Percentiles rank a stretch among this genome's conserved stretches.
phyloP scores from a whole-genome alignment of 2,113 vertebrate species.

The Silurus glanis region DNA sequence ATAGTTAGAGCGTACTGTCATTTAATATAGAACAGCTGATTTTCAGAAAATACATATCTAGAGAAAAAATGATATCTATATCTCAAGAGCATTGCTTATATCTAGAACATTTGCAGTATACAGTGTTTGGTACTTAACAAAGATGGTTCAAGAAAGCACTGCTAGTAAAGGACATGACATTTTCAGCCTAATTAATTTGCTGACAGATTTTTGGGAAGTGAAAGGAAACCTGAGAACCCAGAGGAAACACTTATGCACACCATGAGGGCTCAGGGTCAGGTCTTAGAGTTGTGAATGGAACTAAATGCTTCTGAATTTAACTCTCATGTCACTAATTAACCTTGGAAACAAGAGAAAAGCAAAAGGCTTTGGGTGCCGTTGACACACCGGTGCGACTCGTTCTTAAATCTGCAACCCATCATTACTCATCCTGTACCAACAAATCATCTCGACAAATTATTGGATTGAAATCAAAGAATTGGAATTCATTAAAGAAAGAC shows the following conservation, averaged over 20 bases:
- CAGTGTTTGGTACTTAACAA: too few relatives aligned
- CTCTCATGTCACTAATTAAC: background rate
- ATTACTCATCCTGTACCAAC: background rate
- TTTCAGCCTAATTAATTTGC: background rate
- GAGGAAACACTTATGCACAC: background rate
- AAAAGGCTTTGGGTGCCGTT: background rate
- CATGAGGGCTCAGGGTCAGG: background rate
- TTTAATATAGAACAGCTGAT: background rate
- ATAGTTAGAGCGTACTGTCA: background rate
- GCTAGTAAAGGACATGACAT: too few relatives aligned
- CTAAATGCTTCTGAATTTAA: background rate
- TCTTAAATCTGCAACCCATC: background rate
- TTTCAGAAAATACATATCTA: background rate
- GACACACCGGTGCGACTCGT: background rate
- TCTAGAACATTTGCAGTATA: too few relatives aligned
- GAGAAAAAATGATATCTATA: too few relatives aligned
- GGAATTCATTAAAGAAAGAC: background rate
- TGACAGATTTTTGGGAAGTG: background rate
- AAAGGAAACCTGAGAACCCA: background rate
- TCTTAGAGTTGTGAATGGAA: background rate
- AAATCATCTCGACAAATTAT: conserved; percentile 15
- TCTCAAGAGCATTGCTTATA: too few relatives aligned
- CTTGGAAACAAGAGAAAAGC: background rate
- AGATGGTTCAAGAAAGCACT: too few relatives aligned
- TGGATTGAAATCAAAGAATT: background rate